Conservation (phyloP, 1,140 invertebrate genomes). For the Nylanderia fulva region DNA sequence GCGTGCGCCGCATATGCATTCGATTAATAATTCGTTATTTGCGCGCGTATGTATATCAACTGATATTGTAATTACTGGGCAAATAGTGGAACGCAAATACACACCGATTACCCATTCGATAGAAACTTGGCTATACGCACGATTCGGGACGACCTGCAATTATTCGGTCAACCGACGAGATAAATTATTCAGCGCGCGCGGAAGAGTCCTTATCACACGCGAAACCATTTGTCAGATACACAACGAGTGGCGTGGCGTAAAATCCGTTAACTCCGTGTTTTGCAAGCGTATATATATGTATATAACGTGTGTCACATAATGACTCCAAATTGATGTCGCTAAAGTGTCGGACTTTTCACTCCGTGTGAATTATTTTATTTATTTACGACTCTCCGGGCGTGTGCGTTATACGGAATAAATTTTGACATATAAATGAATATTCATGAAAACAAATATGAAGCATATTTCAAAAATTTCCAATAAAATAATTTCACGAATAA, state of each 20-base stretch:
- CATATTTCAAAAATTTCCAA: slow-evolving; percentile 27
- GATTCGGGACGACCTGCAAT: slow-evolving; percentile 62
- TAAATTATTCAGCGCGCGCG: slow-evolving; percentile 67
- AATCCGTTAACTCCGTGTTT: slow-evolving; percentile 37
- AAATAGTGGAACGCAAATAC: slow-evolving; percentile 69
- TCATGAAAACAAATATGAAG: slow-evolving; percentile 16
- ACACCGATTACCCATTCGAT: slow-evolving; percentile 66
- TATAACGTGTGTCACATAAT: slow-evolving; percentile 14
- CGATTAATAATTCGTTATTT: slow-evolving; percentile 69
- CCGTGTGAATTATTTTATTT: slow-evolving; percentile 46
- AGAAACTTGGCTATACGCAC: slow-evolving; percentile 46
- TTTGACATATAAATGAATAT: slow-evolving; percentile 25
- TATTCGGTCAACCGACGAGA: slow-evolving; percentile 67
- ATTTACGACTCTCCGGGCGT: slow-evolving; percentile 30
- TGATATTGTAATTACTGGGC: slow-evolving; percentile 69
- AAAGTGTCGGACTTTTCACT: slow-evolving; percentile 25
- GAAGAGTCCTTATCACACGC: slow-evolving; percentile 53
- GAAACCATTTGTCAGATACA: slow-evolving; percentile 54
- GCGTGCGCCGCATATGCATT: slow-evolving; percentile 37
- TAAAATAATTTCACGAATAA: slow-evolving; percentile 38
- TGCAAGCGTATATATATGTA: slow-evolving; percentile 35
- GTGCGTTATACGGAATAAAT: slow-evolving; percentile 33
- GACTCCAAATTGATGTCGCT: slow-evolving; percentile 31
- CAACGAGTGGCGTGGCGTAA: slow-evolving; percentile 38
- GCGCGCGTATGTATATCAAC: slow-evolving; percentile 14